phyloP scores from a whole-genome alignment of 92 coral and sea anemone genomes.

The Chrysogorgia sp. region DNA sequence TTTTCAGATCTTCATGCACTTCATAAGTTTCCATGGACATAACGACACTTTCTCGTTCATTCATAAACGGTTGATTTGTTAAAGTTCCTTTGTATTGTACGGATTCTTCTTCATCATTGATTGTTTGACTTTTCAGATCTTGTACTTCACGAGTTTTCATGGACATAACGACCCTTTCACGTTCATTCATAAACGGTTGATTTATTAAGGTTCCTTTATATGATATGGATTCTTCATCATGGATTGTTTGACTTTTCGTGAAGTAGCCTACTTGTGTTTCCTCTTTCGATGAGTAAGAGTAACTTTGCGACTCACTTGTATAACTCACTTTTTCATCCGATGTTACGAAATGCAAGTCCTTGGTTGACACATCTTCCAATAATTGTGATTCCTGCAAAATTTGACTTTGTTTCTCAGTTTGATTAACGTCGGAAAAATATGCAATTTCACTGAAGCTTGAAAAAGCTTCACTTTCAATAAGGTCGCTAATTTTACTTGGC shows the following conservation, averaged over 20 bases:
- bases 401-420: constrained; percentile 1
- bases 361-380: constrained; percentile 10
- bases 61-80: not conserved
- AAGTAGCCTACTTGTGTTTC: constrained; percentile 1
- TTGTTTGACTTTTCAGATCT: too few relatives aligned
- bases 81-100: not conserved
- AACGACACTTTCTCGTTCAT: too few relatives aligned
- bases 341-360: constrained; percentile 3
- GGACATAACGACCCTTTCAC: too few relatives aligned
- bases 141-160: too few relatives aligned
- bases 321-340: constrained; percentile 14
- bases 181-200: too few relatives aligned
- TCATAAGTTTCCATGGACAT: too few relatives aligned
- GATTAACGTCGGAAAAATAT: not conserved
- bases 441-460: constrained; percentile 2
- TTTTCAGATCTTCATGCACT: too few relatives aligned
- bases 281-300: constrained; percentile 23
- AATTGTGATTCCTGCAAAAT: constrained; percentile 9
- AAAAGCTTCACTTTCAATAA: constrained; percentile 21
- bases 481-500: constrained; percentile 26
- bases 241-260: not conserved
- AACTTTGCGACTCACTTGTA: constrained; percentile 17
- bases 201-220: not conserved
- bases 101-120: not conserved
- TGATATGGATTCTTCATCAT: not conserved